Evolutionary conservation across 1,140 invertebrate species (phyloP), one percentile per base, ranked within the genome.

Genomic region (Lerema accius): DNA sequence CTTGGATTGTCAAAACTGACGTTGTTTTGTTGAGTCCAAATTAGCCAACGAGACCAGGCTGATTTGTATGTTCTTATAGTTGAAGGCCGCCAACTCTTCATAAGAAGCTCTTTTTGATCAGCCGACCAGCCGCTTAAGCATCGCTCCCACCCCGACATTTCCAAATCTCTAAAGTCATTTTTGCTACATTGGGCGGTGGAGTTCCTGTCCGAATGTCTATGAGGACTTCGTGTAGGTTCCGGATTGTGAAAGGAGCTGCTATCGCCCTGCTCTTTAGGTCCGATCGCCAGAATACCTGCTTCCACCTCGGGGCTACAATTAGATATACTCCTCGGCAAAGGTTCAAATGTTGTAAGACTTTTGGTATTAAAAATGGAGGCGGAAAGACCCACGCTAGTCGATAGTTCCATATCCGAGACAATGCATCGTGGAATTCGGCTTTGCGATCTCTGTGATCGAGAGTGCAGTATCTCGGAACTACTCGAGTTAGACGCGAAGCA

Each of bases 141-240:
- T 9, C 56, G 9, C 11, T 56, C 45, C 72, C 74, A 76, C 70
- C 70, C 71, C 74, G 64, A 73, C 65, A 69, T 59, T 60, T 71
- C 72, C 66, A 75, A 17, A 67, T 40, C 39, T 69, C 63, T 14
- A 72, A 17, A 4, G 23, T 63, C 53, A 76, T 65, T n/a, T 73
- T 45, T 6, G 60, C 17, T 5, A 65, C 50, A 13, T 48, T 58
- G 1, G 66, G 49, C 0, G 71, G 71, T 17, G 65, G 61, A 4
- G 64, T 45, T 5, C 51, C 60, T 4, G 71, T 73, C 19, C 40
- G 17, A 14, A 62, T 43, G 28, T 70, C 68, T 67, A 67, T 58
- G 14, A 73, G 64, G 3, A 32, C 9, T 23, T 45, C 7, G 0
- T 58, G n/a, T 9, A 71, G 46, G n/a, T 58, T 49, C n/a, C n/a